A percentile compares a stretch with the other conserved stretches of the same genome.
Evolutionary conservation across 2,113 vertebrate genomes (phyloP).

Genomic region (Cynoglossus semilaevis): DNA sequence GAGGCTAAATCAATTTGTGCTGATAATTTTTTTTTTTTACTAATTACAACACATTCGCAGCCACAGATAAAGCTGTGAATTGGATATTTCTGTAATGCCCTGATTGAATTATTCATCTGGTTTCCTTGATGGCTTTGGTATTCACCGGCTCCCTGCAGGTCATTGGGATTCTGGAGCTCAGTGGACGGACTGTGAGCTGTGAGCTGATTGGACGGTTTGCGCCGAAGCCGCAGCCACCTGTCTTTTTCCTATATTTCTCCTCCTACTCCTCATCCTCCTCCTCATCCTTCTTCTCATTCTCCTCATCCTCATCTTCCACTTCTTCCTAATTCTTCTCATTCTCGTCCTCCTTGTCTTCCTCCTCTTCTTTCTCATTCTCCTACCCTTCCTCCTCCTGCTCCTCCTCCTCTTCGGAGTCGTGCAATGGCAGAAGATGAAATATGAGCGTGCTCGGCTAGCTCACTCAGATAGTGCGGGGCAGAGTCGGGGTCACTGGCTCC

Average conservation of each 20-base stretch:
- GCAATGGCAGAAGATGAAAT: constrained; percentile 79
- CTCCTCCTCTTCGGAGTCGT: constrained; percentile 54
- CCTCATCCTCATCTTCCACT: too few species aligned
- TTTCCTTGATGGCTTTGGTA: constrained; percentile 39
- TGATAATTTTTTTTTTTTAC: constrained; percentile 73
- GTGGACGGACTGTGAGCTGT: constrained; percentile 28
- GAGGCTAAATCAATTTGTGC: constrained; percentile 81
- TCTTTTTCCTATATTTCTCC: too few species aligned
- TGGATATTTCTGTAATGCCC: constrained; percentile 16
- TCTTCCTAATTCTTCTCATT: too few species aligned
- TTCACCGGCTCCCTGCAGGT: not conserved
- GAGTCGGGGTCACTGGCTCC: constrained; percentile 81
- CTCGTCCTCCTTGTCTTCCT: too few species aligned
- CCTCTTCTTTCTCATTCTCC: too few species aligned
- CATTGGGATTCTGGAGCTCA: constrained; percentile 16
- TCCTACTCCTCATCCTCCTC: too few species aligned
- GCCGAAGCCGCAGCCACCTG: constrained; percentile 78
- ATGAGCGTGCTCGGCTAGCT: constrained; percentile 79
- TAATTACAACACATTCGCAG: constrained; percentile 75
- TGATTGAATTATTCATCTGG: constrained; percentile 57
- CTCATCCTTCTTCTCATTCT: too few species aligned
- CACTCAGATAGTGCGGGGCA: constrained; percentile 62
- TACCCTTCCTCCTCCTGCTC: too few species aligned
- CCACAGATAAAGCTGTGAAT: constrained; percentile 37
- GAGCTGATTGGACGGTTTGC: constrained; percentile 65